Percentiles rank a stretch among this genome's conserved stretches.
Conservation (phyloP, 2,797 vertebrate species). For the Gymnothorax javanicus region DNA sequence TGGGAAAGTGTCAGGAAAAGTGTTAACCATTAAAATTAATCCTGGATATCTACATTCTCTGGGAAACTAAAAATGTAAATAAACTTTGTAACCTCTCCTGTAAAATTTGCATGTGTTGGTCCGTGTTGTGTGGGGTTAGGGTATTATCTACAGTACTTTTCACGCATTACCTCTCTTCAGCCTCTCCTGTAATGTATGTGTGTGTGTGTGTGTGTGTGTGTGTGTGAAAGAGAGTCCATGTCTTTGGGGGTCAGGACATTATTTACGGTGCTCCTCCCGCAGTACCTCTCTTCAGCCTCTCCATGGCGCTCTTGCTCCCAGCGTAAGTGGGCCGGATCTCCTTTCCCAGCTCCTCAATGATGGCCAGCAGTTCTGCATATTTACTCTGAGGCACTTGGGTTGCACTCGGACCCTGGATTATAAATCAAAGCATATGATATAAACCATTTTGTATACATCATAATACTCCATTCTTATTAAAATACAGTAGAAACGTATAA, state of each 20-base stretch:
- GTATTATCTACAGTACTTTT: not conserved
- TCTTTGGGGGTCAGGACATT: not conserved
- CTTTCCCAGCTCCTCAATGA: conserved; percentile 97
- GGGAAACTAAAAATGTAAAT: no score
- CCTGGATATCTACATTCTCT: no score
- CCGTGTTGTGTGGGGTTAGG: no score
- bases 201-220: no score
- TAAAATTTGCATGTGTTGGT: no score
- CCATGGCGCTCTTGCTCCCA: conserved; percentile 99
- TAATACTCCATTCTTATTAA: not conserved
- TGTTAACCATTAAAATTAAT: no score
- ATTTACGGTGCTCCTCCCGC: not conserved
- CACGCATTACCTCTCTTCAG: conserved; percentile 87
- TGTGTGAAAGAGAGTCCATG: no score
- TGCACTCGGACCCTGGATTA: conserved; percentile 81
- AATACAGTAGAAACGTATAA: not conserved
- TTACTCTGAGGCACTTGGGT: conserved; percentile 97
- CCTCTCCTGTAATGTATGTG: conserved; percentile 72
- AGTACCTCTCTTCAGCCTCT: conserved; percentile 94
- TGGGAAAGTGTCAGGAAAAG: no score
- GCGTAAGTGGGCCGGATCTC: conserved; percentile 98
- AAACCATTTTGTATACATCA: not conserved
- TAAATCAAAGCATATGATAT: conserved; percentile 9
- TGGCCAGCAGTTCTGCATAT: conserved; percentile 95
- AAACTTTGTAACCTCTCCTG: no score